Base-by-base conservation (phyloP, 2,797 vertebrate species). In the Cynopterus sphinx region DNA sequence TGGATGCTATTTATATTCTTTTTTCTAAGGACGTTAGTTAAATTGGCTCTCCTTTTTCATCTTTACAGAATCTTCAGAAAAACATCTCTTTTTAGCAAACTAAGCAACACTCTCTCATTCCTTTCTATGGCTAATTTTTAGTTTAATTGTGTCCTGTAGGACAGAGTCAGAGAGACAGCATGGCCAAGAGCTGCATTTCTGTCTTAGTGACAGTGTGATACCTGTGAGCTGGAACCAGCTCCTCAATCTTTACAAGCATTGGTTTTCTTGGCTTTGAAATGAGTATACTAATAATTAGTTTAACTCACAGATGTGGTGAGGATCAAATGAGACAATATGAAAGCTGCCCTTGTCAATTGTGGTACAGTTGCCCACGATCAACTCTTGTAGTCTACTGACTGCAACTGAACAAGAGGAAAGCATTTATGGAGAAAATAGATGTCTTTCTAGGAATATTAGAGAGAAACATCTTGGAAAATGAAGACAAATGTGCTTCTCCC, bases 131-230 rank as follows among this genome's bases (percentile, higher is more conserved):
- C 13, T 94, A 91, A 94, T 96, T 95, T 87, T 96, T 63, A 91
- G 91, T 95, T 96, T 92, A 93, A 90, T 74, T 97, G 16, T 82
- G 84, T 82, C 53, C 83, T 87, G 4, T n/a, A 96, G 39, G 91
- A 81, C 31, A 91, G 53, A 94, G 11, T n/a, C 59, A 92, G 82
- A 63, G 67, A 90, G 49, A 77, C 41, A 65, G 33, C 39, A 17
- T n/a, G 74, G 75, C 57, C 65, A 67, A 71, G 51, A 89, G 59
- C 65, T 74, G 87, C 39, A n/a, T 74, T 71, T 73, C 61, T 95
- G 73, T 51, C 19, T 43, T 53, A 46, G n/a, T 67, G 6, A 84
- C 46, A 87, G 21, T 61, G 22, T 85, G 49, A 95, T 51, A 11
- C 81, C 84, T 61, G n/a, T n/a, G 6, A 91, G 24, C 81, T 43